Evolutionary conservation across 2,888 invertebrate genomes (phyloP).

Genomic region (Syrphus vitripennis): DNA sequence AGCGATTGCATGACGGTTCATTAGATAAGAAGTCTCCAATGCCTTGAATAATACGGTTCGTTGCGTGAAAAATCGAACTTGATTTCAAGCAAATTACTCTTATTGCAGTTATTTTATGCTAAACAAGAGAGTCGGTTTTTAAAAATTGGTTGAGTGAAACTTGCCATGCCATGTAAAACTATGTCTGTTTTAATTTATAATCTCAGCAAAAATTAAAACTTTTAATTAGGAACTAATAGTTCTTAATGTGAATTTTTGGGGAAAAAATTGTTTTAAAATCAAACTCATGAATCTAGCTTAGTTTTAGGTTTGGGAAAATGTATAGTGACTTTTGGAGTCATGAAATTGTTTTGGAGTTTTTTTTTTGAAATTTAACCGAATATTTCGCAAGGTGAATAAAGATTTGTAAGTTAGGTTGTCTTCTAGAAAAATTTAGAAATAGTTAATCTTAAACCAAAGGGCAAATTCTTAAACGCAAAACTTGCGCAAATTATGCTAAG

Average conservation of each 20-base stretch:
- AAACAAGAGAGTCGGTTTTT: not conserved
- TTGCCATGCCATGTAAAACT: not conserved
- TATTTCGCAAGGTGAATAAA: too few species aligned
- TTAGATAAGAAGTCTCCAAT: conserved; percentile 60
- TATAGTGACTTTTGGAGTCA: too few species aligned
- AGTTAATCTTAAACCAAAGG: too few species aligned
- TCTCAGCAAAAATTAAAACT: not conserved
- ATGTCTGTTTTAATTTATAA: not conserved
- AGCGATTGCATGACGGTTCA: conserved; percentile 64
- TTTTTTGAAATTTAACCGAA: too few species aligned
- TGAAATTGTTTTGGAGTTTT: too few species aligned
- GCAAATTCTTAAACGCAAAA: too few species aligned
- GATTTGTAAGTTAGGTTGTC: too few species aligned
- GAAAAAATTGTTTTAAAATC: too few species aligned
- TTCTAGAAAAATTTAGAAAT: too few species aligned
- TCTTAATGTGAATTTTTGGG: not conserved
- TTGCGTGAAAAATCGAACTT: conserved; percentile 25
- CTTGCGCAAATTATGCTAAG: too few species aligned
- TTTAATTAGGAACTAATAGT: not conserved
- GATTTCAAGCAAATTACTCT: conserved; percentile 17
- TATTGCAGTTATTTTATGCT: conserved; percentile 5
- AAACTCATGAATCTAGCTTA: too few species aligned
- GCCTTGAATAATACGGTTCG: conserved; percentile 13
- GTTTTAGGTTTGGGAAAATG: too few species aligned
- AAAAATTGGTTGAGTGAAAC: not conserved